Evolutionary conservation across 2,888 invertebrate genomes (phyloP).

Genomic region (Acanthosepion lycidas): DNA sequence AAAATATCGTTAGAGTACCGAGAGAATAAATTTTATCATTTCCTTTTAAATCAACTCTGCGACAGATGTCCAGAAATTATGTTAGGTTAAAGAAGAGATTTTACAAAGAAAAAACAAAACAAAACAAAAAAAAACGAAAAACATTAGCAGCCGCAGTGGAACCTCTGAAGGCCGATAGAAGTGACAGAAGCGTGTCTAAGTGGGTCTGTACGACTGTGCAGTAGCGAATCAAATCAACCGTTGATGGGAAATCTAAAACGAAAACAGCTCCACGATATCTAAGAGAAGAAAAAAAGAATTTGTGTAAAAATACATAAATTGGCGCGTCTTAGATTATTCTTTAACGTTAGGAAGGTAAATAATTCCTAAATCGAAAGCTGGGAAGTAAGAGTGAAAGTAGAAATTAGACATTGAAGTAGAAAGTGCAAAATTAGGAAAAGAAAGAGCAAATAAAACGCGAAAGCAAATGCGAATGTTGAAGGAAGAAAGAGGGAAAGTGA

Average conservation of each 20-base stretch:
- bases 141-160: not conserved
- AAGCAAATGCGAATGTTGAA: too few relatives aligned
- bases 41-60: not conserved
- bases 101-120: not conserved
- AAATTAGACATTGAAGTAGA: too few relatives aligned
- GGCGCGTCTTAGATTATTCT: too few relatives aligned
- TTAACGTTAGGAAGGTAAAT: too few relatives aligned
- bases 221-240: not conserved
- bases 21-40: not conserved
- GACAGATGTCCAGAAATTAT: slow-evolving; percentile 14
- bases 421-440: too few relatives aligned
- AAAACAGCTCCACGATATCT: not conserved
- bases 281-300: not conserved
- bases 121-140: not conserved
- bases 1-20: not conserved
- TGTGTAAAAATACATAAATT: too few relatives aligned
- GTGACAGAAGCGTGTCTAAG: not conserved
- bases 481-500: too few relatives aligned
- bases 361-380: too few relatives aligned
- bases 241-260: not conserved
- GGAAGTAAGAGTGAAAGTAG: too few relatives aligned
- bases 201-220: not conserved
- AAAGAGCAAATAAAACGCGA: too few relatives aligned
- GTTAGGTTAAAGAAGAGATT: not conserved
- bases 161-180: not conserved